A percentile compares a stretch with the other conserved stretches of the same genome.
Evolutionary conservation across 2,113 vertebrate genomes (phyloP).

Genomic region (Alligator mississippiensis): DNA sequence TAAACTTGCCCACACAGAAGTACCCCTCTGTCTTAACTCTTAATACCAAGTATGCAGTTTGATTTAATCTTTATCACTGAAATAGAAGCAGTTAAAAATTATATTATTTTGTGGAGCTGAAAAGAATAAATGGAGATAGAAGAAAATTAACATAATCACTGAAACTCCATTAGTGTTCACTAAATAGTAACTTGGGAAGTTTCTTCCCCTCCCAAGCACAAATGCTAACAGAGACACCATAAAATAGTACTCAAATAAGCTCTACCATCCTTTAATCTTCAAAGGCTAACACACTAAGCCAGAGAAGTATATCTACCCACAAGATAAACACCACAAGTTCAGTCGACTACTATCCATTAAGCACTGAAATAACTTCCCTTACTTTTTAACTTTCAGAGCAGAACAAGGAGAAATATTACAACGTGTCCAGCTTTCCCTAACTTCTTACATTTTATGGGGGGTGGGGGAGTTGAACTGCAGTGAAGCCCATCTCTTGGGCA

Average conservation of each 20-base stretch:
- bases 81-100: neutral
- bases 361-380: conserved; percentile 42
- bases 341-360: conserved; percentile 46
- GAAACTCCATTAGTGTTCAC: neutral
- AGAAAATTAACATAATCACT: neutral
- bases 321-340: conserved; percentile 62
- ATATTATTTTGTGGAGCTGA: neutral
- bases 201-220: conserved; percentile 4
- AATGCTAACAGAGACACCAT: neutral
- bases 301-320: conserved; percentile 55
- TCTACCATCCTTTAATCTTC: conserved; percentile 61
- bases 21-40: fast-evolving
- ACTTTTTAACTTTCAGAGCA: neutral
- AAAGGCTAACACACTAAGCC: conserved; percentile 59
- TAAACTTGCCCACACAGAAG: fast-evolving
- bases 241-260: conserved; percentile 44
- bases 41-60: fast-evolving
- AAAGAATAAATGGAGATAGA: neutral
- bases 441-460: neutral
- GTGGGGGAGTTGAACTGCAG: fast-evolving
- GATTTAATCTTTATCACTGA: neutral
- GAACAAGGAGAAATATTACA: neutral
- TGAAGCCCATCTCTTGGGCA: neutral
- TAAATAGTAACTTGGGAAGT: conserved; percentile 22
- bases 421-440: neutral